Evolutionary conservation across 2,797 vertebrate genomes (phyloP).

Genomic region (Coilia nasus): DNA sequence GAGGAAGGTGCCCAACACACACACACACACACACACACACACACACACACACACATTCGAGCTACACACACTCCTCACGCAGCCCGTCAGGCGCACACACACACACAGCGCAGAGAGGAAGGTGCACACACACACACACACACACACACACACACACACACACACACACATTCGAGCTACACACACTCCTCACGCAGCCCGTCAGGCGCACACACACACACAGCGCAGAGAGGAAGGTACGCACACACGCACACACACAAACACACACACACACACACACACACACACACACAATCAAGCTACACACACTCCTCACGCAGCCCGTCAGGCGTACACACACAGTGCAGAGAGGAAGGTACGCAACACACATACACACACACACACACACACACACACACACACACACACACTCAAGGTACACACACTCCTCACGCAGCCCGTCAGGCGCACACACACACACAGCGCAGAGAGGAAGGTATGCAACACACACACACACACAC

Average conservation of each 20-base stretch:
- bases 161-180: conserved; percentile 92
- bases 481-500: not conserved
- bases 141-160: conserved; percentile 12
- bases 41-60: conserved; percentile 84
- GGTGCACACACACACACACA: conserved; percentile 35
- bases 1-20: not conserved
- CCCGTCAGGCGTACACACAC: conserved; percentile 66
- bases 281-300: conserved; percentile 81
- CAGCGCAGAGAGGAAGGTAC: conserved; percentile 85
- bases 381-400: conserved; percentile 15
- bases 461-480: conserved; percentile 85
- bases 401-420: conserved; percentile 91
- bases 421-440: conserved; percentile 82
- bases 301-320: conserved; percentile 83
- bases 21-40: not conserved
- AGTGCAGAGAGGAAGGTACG: conserved; percentile 87
- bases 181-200: conserved; percentile 82
- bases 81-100: conserved; percentile 65
- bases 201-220: conserved; percentile 52
- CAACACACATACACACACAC: not conserved
- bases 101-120: conserved; percentile 86
- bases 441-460: conserved; percentile 49
- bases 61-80: conserved; percentile 83
- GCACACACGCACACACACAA: not conserved
- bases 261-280: too few species aligned